Conservation (phyloP, 2,888 invertebrate genomes). For the Terebella lapidaria region DNA sequence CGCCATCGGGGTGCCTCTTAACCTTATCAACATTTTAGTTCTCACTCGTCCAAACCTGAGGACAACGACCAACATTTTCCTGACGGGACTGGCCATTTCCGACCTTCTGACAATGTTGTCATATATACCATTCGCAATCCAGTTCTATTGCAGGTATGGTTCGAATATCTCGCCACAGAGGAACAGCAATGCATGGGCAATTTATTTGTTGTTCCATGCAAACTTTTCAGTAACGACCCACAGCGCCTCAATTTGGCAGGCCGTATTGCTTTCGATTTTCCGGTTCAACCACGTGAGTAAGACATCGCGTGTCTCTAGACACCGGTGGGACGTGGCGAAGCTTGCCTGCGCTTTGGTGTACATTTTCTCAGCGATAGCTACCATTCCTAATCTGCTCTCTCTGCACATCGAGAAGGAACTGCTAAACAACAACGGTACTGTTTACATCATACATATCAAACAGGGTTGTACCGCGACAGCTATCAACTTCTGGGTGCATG, state of each 20-base stretch:
- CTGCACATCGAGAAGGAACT: neutral
- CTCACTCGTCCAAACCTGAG: slow-evolving; percentile 77
- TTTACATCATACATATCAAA: neutral
- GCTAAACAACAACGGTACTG: neutral
- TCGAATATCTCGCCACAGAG: slow-evolving; percentile 29
- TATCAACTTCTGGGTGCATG: slow-evolving; percentile 66
- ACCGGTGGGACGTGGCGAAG: neutral
- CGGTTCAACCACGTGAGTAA: slow-evolving; percentile 62
- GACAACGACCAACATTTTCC: slow-evolving; percentile 83
- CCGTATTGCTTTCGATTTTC: slow-evolving; percentile 86
- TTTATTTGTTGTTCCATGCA: slow-evolving; percentile 67
- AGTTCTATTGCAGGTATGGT: slow-evolving; percentile 53
- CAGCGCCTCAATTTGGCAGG: slow-evolving; percentile 88
- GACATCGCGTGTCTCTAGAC: neutral
- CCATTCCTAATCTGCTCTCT: neutral
- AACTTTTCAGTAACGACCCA: slow-evolving; percentile 81
- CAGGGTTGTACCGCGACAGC: slow-evolving; percentile 71
- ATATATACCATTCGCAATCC: slow-evolving; percentile 83
- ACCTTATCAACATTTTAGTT: slow-evolving; percentile 85
- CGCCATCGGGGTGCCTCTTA: slow-evolving; percentile 82
- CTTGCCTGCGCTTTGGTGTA: no score
- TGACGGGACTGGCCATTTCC: slow-evolving; percentile 78
- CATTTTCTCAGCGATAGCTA: no score
- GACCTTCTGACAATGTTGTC: slow-evolving; percentile 83
- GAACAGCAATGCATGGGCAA: slow-evolving; percentile 50